These are phyloP conservation scores for Melanostigma gelatinosum DNA, from an alignment of 2,113 vertebrate genomes.

Conservation along the genomic window DNA sequence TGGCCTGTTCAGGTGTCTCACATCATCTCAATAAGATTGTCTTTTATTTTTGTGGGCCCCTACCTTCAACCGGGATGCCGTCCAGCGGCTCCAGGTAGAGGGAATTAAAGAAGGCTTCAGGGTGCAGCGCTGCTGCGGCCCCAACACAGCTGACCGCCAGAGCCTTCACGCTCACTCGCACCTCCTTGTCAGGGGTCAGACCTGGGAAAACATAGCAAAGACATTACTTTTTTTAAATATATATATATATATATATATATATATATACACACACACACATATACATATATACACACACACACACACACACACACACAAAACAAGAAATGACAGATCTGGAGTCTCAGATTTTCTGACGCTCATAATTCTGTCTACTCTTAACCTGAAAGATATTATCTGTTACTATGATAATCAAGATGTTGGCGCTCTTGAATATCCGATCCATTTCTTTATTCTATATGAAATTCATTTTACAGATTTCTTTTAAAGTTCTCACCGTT, in stretches of 20 bases:
- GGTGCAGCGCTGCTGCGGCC: slow-evolving; percentile 90
- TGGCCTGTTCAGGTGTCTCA: neutral
- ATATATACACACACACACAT: neutral
- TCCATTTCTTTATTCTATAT: neutral
- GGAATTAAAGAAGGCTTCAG: slow-evolving; percentile 93
- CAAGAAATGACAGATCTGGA: neutral
- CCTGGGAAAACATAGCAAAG: slow-evolving; percentile 73
- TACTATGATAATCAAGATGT: neutral
- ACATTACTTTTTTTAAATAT: too few relatives aligned
- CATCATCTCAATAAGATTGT: neutral
- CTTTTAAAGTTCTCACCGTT: neutral
- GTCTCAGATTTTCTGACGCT: too few relatives aligned
- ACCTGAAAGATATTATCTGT: neutral
- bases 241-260: too few relatives aligned
- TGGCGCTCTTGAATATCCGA: neutral
- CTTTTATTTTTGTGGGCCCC: neutral
- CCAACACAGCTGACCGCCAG: slow-evolving; percentile 95
- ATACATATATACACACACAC: neutral
- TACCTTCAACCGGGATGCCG: slow-evolving; percentile 83
- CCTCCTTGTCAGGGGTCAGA: slow-evolving; percentile 92
- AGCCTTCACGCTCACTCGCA: slow-evolving; percentile 97
- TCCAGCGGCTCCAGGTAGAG: slow-evolving; percentile 90
- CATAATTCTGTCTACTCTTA: neutral
- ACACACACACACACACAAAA: too few relatives aligned
- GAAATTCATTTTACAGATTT: neutral